Evolutionary conservation across 2,888 invertebrate species (phyloP), one percentile per base, ranked within the genome.

Genomic region (Horisme vitalbata): DNA sequence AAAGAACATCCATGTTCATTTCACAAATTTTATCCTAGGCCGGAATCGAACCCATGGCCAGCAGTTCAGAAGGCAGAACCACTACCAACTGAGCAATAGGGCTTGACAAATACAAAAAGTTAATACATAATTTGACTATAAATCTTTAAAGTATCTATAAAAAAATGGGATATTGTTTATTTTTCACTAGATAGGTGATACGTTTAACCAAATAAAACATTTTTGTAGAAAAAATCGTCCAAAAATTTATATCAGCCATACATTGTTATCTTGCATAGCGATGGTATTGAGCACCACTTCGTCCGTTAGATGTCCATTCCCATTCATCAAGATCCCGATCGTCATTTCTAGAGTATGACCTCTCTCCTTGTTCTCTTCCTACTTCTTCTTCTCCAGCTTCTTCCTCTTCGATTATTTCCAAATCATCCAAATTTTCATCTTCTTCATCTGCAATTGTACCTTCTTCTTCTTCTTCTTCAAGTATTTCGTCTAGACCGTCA

Each of bases 381-480:
- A 62, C 62, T 14, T 81, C 81, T 20, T 81, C 80, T 55, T 84
- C 83, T 0, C 79, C 86, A 0, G 76, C 83, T 47, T 79, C 75
- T 65, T 87, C 87, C 54, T 88, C 87, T 51, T 83, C 82, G 12
- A 85, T 79, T 18, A 86, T 71, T 52, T 83, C 82, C 57, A 81
- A 65, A 39, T 83, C 84, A 28, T 83, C 76, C 12, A 68, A 50
- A 18, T 64, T 67, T 15, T 74, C 62, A 20, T 78, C 80, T 2
- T 67, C 71, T 26, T 60, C 48, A 10, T 61, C 62, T 6, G 67
- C 73, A 8, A 75, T 71, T 9, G 79, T 79, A 43, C 83, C 85
- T 62, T 84, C 85, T 59, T 90, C 89, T 62, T 84, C 85, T 59
- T 90, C 89, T 62, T 88, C 89, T 55, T 89, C 89, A 28, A 87